Evolutionary conservation across 2,797 vertebrate genomes (phyloP), one percentile per base, ranked within the genome.

Genomic region (Coregonus suidteri): DNA sequence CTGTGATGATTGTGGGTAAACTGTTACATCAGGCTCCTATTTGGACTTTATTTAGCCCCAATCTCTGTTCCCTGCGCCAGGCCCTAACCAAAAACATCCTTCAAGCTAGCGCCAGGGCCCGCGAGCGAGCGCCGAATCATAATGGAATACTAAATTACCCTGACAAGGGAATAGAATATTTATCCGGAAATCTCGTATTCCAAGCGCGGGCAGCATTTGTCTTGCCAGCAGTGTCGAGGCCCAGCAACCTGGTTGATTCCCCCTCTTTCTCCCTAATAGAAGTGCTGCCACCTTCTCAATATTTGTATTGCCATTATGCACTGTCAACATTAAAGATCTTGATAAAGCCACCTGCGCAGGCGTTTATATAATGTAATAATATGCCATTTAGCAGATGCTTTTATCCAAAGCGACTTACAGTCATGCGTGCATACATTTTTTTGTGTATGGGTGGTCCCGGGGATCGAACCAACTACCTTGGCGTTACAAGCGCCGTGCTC

Each of bases 71-170:
- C 66, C 73, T 15, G 73, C 76, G 67, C 13, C 11, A 11, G 54
- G 37, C 41, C 68, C 56, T 74, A 83, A 85, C 82, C 84, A 77
- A 86, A 91, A 88, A 88, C 84, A 91, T 88, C 81, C 79, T 81
- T 86, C 85, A 87, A 82, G 80, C 77, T 76, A 59, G 77, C 76
- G 69, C 80, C 82, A 79, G 76, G 83, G 74, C 41, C 41, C 41
- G 70, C 74, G 77, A 18, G 11, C 71, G 80, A 52, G 85, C 86
- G 79, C 16, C 13, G 6, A 77, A 75, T 88, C 62, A 76, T 92
- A 91, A 93, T 93, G 90, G 88, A 92, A 92, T 91, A 90, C 82
- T 90, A 92, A 87, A 93, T 92, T 90, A 92, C 89, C 77, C 84
- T 77, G 87, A 91, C 85, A 83, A 81, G 83, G 79, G 78, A 86